Percentiles rank a stretch among this genome's conserved stretches.
phyloP scores from a whole-genome alignment of 2,888 invertebrate species.

The Eupithecia tripunctaria region DNA sequence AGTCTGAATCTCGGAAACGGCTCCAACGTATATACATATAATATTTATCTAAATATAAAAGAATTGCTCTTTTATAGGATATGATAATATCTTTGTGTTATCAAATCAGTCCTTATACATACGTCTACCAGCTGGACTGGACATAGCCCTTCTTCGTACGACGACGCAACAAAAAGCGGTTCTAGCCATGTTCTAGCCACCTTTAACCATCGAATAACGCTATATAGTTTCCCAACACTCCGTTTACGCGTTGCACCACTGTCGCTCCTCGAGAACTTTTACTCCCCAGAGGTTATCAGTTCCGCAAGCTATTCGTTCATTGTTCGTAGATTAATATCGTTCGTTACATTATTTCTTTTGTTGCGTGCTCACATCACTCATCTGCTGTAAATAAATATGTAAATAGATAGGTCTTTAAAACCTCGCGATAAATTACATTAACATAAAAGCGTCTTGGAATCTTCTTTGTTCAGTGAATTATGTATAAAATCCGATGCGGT shows the following conservation, averaged over 20 bases:
- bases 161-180: no score
- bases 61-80: no score
- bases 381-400: background rate
- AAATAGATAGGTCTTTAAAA: background rate
- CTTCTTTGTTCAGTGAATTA: slow-evolving; percentile 31
- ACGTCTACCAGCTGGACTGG: no score
- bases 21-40: no score
- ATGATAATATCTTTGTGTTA: no score
- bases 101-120: no score
- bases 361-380: background rate
- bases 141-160: no score
- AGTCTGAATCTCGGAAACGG: no score
- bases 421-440: slow-evolving; percentile 31
- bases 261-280: background rate
- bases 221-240: no score
- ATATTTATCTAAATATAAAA: no score
- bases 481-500: slow-evolving; percentile 39
- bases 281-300: background rate
- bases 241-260: background rate
- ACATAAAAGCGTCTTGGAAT: slow-evolving; percentile 33
- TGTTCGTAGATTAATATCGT: background rate
- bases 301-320: background rate
- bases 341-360: background rate
- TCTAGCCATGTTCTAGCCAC: no score
- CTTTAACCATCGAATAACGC: no score